These are phyloP conservation scores for Hetaerina titia DNA, from an alignment of 2,888 invertebrate genomes.

Conservation along the genomic window DNA sequence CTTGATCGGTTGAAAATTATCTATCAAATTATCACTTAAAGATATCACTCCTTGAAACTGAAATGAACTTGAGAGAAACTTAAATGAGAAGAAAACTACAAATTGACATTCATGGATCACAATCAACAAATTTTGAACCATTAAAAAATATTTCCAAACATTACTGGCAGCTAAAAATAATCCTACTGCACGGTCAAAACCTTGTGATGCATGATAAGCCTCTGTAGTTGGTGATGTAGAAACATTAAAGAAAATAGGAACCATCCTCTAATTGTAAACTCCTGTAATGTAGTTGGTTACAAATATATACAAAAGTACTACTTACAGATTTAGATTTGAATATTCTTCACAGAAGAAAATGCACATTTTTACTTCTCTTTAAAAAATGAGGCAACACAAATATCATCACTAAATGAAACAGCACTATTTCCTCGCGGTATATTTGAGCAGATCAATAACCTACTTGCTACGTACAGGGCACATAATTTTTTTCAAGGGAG, in stretches of 20 bases:
- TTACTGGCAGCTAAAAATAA: background rate
- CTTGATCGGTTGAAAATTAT: background rate
- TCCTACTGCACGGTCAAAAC: background rate
- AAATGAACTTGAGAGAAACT: background rate
- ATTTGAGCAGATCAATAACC: background rate
- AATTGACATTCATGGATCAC: background rate
- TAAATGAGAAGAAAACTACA: background rate
- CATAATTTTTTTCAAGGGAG: background rate
- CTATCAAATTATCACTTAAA: background rate
- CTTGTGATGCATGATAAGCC: background rate
- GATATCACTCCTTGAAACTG: background rate
- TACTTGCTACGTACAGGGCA: background rate
- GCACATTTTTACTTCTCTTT: background rate
- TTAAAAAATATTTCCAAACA: background rate
- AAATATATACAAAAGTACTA: background rate
- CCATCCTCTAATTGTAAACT: background rate
- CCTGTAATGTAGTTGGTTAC: background rate
- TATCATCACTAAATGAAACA: background rate
- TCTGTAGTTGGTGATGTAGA: background rate
- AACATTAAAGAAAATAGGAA: background rate
- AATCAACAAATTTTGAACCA: background rate
- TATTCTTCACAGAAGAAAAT: conserved; percentile 44
- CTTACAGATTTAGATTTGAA: background rate
- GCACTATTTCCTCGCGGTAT: background rate
- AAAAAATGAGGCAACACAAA: background rate